These are phyloP conservation scores for Alexandromys fortis DNA, from an alignment of 2,113 vertebrate genomes.

Conservation along the genomic window DNA sequence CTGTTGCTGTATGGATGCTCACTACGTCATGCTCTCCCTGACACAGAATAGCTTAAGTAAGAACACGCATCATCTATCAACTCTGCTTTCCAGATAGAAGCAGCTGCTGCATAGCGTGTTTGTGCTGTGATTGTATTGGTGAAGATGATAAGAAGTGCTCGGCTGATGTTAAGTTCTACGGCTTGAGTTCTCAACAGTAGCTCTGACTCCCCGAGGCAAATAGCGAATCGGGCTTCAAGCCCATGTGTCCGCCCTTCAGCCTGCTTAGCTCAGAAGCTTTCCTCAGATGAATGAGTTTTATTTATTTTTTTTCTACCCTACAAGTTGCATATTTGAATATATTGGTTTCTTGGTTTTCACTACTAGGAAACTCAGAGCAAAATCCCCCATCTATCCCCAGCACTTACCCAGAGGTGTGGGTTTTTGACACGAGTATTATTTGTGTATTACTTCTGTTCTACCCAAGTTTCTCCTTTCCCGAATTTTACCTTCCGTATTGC, in stretches of 20 bases:
- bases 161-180: neutral
- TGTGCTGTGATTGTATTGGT: neutral
- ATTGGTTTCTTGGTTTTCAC: neutral
- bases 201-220: neutral
- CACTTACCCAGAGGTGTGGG: neutral
- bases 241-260: neutral
- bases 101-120: rapidly evolving
- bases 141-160: neutral
- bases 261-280: neutral
- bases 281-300: neutral
- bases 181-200: neutral
- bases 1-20: neutral
- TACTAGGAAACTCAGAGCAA: neutral
- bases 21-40: neutral
- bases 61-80: neutral
- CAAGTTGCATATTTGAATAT: neutral
- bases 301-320: too few species aligned
- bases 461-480: neutral
- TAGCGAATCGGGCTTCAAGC: neutral
- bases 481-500: neutral
- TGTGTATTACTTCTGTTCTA: neutral
- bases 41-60: neutral
- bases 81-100: neutral
- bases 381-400: neutral
- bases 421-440: neutral